Evolutionary conservation across 2,797 vertebrate genomes (phyloP), one percentile per base, ranked within the genome.

Genomic region (Syngnathus rostellatus): DNA sequence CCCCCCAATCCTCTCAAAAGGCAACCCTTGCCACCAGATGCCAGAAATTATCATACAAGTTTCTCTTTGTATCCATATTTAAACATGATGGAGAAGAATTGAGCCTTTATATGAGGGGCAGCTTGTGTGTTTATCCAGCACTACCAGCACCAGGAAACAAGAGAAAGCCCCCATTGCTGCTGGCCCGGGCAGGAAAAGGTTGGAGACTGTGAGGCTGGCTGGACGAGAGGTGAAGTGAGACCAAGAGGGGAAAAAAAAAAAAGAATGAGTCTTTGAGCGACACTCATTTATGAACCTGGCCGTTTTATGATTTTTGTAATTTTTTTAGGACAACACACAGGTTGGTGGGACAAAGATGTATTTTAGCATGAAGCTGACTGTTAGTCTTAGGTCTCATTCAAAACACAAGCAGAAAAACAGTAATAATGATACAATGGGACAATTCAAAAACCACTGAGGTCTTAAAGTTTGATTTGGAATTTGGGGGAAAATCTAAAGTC

Each of bases 11-110:
- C 17, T 76, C 76, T 43, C 40, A 62, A 60, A 60, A 62, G 21
- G 40, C 60, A 80, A 82, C 81, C 83, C 81, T 82, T 73, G 77
- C 83, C 80, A 72, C 82, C 89, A 90, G 88, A 86, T 91, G 90
- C 90, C 90, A 91, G 87, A 91, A 90, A 91, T 91, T 83, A 91
- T 90, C 90, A 89, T 90, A 90, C 89, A 90, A 88, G 87, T 92
- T 90, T 92, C 88, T 89, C 89, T 92, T 92, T 92, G 89, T 91
- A 89, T 91, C 89, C 90, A 88, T 91, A 89, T 91, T 91, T 90
- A 89, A 89, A 88, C 89, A 87, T 75, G 82, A 84, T 82, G 83
- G 86, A 88, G 87, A 91, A 92, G 89, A 92, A 92, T 92, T 82
- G 83, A 73, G 86, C 80, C 90, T 91, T 92, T 92, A 91, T 92